Evolutionary conservation across 1,140 invertebrate species (phyloP), one percentile per base, ranked within the genome.

Genomic region (Rhizoglyphus robini): DNA sequence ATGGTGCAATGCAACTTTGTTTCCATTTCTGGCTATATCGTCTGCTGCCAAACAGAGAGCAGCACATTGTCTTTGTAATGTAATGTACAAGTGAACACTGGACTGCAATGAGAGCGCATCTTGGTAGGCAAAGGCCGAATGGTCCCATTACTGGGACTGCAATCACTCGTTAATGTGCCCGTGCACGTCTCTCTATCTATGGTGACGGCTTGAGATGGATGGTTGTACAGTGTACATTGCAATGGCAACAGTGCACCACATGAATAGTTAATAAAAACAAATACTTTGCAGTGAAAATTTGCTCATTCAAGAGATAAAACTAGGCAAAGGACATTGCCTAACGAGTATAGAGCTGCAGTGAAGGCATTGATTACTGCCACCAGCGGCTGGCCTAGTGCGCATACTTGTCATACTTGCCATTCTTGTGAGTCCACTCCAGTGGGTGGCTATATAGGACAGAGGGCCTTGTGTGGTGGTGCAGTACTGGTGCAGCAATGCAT

Each of bases 231-330:
- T 11, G 18, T 41, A 8, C 36, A 18, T 11, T 18, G 18, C 18
- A 41, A n/a, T 18, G 18, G 18, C 36, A 11, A 18, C 36, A 11
- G 36, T 20, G 8, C 51, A 54, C 23, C 51, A 54, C 51, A 54
- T 54, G 51, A 54, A 54, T 54, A 54, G 51, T 54, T 54, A 54
- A 54, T 54, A 54, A 54, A 54, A 54, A 54, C 51, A 54, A 54
- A 54, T 54, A 54, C 51, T 54, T 54, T 54, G 51, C 31, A 54
- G 20, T 54, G 23, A 8, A 54, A 54, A 54, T 27, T 54, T 5
- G 8, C 8, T 23, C 51, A 32, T 32, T 54, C 51, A 54, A 54
- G 8, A 32, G 51, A 54, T 25, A 32, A 54, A 54, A 20, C 23
- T 20, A 54, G 20, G 51, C 20, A 20, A 54, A 54, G 20, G 51